phyloP scores from a whole-genome alignment of 1,140 invertebrate species.

The Proctacanthus coquilletti region DNA sequence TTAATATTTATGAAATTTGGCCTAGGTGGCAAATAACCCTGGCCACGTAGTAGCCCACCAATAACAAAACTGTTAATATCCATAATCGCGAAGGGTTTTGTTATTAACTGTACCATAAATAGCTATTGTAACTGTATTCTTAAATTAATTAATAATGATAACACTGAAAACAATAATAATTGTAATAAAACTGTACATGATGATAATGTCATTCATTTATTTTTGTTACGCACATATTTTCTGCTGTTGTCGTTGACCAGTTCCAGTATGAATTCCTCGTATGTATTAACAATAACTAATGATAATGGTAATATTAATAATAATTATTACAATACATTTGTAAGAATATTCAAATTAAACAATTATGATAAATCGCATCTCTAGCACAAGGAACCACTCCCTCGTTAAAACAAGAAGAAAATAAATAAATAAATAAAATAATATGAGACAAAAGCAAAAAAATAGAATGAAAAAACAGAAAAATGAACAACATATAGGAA shows the following conservation, averaged over 20 bases:
- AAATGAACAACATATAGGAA: background rate
- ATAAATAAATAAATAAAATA: background rate
- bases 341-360: too few species aligned
- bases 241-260: background rate
- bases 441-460: background rate
- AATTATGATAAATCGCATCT: background rate
- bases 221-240: conserved; percentile 1
- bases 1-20: conserved; percentile 84
- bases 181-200: too few species aligned
- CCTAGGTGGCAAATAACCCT: conserved; percentile 58
- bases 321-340: too few species aligned
- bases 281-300: too few species aligned
- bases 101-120: background rate
- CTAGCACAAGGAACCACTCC: conserved; percentile 1
- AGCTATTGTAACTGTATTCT: background rate
- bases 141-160: background rate
- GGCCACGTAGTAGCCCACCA: conserved; percentile 30
- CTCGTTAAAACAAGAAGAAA: background rate
- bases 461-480: background rate
- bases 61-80: conserved; percentile 18
- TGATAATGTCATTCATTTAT: background rate
- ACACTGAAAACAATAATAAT: too few species aligned
- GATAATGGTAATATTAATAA: too few species aligned
- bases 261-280: background rate
- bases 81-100: background rate